phyloP scores from a whole-genome alignment of 2,113 vertebrate species.

The Sula dactylatra region DNA sequence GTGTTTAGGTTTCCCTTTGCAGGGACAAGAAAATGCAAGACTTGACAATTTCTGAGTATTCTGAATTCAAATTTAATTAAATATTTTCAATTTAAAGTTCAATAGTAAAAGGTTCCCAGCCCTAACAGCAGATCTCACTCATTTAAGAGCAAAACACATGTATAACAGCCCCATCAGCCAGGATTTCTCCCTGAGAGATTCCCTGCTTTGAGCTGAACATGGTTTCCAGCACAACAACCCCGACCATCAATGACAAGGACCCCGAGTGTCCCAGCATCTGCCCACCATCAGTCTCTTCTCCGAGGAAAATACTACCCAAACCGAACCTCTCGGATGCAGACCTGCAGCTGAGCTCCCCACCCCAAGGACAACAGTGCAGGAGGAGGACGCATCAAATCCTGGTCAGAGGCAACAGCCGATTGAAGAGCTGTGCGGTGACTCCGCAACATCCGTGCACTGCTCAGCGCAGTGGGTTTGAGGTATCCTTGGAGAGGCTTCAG shows the following conservation, averaged over 20 bases:
- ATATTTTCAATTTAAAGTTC: background rate
- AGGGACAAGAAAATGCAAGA: background rate
- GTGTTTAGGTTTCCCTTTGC: background rate
- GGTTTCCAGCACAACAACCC: background rate
- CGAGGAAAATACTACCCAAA: background rate
- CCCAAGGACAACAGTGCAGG: background rate
- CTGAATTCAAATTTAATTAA: background rate
- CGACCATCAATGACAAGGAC: background rate
- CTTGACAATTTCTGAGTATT: background rate
- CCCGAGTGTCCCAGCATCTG: background rate
- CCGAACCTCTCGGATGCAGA: background rate
- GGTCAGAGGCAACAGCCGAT: background rate
- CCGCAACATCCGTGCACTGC: fast-evolving
- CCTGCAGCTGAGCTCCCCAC: background rate
- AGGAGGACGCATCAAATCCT: background rate
- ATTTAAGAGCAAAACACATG: background rate
- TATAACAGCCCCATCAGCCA: background rate
- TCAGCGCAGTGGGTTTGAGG: background rate
- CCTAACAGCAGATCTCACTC: background rate
- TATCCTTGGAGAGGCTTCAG: background rate
- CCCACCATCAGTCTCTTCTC: background rate
- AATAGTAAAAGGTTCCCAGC: background rate
- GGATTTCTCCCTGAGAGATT: background rate
- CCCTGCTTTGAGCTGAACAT: background rate
- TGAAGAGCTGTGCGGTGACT: background rate